These are phyloP conservation scores for Galaxias olidus DNA, from an alignment of 2,797 vertebrate species.

Conservation along the genomic window DNA sequence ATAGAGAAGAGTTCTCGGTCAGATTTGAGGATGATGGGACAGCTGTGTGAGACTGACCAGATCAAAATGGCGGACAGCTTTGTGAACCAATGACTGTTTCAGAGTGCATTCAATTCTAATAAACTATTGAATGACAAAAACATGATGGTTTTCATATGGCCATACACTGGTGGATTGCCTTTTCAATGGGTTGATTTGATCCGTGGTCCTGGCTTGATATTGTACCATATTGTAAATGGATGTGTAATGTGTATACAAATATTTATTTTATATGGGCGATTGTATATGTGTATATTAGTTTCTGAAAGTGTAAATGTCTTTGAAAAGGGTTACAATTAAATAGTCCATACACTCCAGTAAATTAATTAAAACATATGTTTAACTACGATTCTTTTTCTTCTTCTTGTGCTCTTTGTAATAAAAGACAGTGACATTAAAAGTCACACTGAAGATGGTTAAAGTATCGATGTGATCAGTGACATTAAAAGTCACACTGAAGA, in stretches of 20 bases:
- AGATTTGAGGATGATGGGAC: conserved; percentile 16
- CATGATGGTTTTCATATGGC: conserved; percentile 22
- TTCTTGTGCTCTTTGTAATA: conserved; percentile 7
- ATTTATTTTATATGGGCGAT: conserved; percentile 76
- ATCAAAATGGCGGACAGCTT: conserved; percentile 27
- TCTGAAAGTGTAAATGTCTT: no score
- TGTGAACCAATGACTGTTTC: conserved; percentile 19
- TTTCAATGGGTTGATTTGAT: conserved; percentile 33
- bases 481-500: no score
- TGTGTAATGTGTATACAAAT: conserved; percentile 79
- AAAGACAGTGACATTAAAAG: no score
- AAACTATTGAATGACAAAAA: conserved; percentile 23
- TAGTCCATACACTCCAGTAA: conserved; percentile 47
- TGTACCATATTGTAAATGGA: conserved; percentile 79
- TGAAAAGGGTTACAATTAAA: conserved; percentile 29
- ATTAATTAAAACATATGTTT: conserved; percentile 68
- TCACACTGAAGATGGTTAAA: no score
- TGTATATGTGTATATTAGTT: conserved; percentile 71
- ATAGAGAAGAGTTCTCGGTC: neutral
- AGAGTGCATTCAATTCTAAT: conserved; percentile 18
- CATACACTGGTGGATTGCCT: conserved; percentile 36
- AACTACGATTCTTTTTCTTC: conserved; percentile 17
- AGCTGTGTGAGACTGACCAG: conserved; percentile 23
- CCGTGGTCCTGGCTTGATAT: conserved; percentile 55
- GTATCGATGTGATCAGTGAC: no score